These are phyloP conservation scores for Axea sp. DNA, from an alignment of 2,888 invertebrate genomes.

Conservation along the genomic window DNA sequence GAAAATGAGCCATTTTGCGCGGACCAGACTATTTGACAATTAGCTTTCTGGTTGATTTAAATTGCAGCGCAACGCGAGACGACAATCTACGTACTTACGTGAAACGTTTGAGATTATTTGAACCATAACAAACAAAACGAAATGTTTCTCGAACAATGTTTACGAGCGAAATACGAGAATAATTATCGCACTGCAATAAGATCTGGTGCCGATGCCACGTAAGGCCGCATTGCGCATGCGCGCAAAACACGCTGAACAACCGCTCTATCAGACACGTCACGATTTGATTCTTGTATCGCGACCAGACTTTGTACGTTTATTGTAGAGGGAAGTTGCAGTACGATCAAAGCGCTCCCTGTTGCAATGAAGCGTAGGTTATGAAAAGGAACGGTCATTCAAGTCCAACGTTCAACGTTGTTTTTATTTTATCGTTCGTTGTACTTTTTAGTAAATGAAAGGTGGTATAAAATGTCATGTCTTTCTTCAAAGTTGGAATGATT, in stretches of 20 bases:
- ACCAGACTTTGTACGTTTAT: too few species aligned
- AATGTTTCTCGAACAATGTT: slow-evolving; percentile 71
- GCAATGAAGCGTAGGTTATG: too few species aligned
- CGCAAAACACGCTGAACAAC: slow-evolving; percentile 67
- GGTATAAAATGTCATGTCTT: too few species aligned
- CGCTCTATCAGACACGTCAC: slow-evolving; percentile 73
- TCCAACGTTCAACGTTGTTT: too few species aligned
- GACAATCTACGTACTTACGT: slow-evolving; percentile 68
- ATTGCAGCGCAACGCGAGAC: background rate
- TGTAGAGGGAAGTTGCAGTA: too few species aligned
- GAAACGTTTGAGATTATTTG: slow-evolving; percentile 67
- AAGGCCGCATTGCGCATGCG: slow-evolving; percentile 82
- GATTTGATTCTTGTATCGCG: slow-evolving; percentile 14
- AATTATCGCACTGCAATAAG: slow-evolving; percentile 70
- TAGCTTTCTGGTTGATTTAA: background rate
- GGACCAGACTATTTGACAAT: slow-evolving; percentile 36
- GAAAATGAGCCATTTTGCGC: slow-evolving; percentile 67
- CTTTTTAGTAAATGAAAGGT: too few species aligned
- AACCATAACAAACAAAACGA: slow-evolving; percentile 75
- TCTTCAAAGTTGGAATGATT: too few species aligned
- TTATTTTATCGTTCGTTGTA: too few species aligned
- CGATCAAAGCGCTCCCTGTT: too few species aligned
- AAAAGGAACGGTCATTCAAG: too few species aligned
- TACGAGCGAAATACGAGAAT: slow-evolving; percentile 70
- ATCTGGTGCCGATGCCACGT: slow-evolving; percentile 81